Conservation (phyloP, 1,140 invertebrate species). For the Lamellibrachia luymesi region DNA sequence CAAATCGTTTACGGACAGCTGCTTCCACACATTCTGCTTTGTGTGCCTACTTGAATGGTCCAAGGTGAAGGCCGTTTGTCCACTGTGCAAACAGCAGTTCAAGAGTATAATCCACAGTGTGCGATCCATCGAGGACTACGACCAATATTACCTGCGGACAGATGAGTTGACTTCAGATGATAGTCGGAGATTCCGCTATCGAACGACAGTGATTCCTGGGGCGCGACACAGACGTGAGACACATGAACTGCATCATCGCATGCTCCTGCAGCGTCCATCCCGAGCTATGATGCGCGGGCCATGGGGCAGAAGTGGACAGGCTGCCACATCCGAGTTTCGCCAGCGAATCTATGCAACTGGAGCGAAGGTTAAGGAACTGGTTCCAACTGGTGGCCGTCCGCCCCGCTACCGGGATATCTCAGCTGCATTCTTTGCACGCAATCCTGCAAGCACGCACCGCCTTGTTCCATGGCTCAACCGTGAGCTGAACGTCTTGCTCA, state of each 20-base stretch:
- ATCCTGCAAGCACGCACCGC: constrained; percentile 76
- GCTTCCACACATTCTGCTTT: constrained; percentile 92
- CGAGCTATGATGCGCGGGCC: constrained; percentile 20
- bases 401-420: constrained; percentile 66
- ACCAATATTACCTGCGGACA: constrained; percentile 72
- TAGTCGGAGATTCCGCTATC: constrained; percentile 37
- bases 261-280: constrained; percentile 33
- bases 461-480: constrained; percentile 84
- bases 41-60: constrained; percentile 90
- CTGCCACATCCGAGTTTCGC: constrained; percentile 60
- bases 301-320: constrained; percentile 33
- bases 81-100: constrained; percentile 88
- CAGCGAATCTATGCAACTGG: constrained; percentile 74
- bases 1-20: constrained; percentile 87
- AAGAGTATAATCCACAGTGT: constrained; percentile 90
- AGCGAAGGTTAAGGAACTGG: constrained; percentile 65
- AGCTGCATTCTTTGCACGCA: constrained; percentile 71
- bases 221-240: constrained; percentile 52
- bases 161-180: constrained; percentile 16
- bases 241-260: background rate
- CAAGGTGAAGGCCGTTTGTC: constrained; percentile 91
- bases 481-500: constrained; percentile 72
- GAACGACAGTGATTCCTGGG: constrained; percentile 60
- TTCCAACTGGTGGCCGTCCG: background rate
- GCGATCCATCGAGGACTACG: constrained; percentile 80